phyloP scores from a whole-genome alignment of 2,888 invertebrate genomes.

The Coremacera marginata region DNA sequence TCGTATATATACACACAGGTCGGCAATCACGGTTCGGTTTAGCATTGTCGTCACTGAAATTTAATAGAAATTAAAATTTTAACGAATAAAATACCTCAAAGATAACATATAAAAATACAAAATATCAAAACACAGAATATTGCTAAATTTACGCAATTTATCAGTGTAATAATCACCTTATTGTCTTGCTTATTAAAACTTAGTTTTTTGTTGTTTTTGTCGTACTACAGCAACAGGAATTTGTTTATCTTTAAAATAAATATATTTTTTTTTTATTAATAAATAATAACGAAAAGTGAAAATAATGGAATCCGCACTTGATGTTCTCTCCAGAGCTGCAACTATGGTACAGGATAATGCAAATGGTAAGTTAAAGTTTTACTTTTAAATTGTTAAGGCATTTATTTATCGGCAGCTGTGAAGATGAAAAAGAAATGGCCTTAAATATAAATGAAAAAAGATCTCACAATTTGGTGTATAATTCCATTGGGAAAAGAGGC shows the following conservation, averaged over 20 bases:
- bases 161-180: not conserved
- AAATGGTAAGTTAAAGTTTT: conserved; percentile 60
- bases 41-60: not conserved
- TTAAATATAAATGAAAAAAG: too few relatives aligned
- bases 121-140: too few relatives aligned
- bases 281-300: not conserved
- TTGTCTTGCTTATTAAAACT: not conserved
- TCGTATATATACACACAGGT: not conserved
- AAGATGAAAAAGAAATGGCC: too few relatives aligned
- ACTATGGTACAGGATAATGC: conserved; percentile 86
- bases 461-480: too few relatives aligned
- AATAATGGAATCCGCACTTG: conserved; percentile 83
- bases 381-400: not conserved
- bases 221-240: not conserved
- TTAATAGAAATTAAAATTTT: not conserved
- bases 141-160: not conserved
- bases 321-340: conserved; percentile 88
- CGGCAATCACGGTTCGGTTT: conserved; percentile 3
- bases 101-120: not conserved
- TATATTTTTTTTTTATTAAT: not conserved
- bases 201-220: not conserved
- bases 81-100: not conserved
- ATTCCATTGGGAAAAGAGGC: too few relatives aligned
- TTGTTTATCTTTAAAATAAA: too few relatives aligned
- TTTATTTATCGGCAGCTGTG: too few relatives aligned